These are phyloP conservation scores for Drosophila chauvacae DNA, from an alignment of 1,140 invertebrate genomes.

Conservation along the genomic window DNA sequence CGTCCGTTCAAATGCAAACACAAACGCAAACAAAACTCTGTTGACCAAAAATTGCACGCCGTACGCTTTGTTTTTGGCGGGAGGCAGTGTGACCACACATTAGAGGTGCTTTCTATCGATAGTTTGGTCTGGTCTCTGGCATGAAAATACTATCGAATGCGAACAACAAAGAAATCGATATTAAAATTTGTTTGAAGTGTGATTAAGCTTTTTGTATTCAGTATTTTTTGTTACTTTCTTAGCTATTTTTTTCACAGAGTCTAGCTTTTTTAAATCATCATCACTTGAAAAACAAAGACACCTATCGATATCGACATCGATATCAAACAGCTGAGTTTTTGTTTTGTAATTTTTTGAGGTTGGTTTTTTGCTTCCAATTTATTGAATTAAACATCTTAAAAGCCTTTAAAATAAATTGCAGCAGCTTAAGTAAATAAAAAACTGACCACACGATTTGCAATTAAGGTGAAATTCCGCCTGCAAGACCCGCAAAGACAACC, in stretches of 20 bases:
- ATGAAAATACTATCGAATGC: too few relatives aligned
- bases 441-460: not conserved
- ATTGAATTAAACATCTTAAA: conserved; percentile 3
- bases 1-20: conserved; percentile 17
- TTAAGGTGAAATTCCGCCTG: not conserved
- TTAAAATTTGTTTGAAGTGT: too few relatives aligned
- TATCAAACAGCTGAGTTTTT: conserved; percentile 29
- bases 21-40: conserved; percentile 36
- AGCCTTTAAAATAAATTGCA: not conserved
- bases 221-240: too few relatives aligned
- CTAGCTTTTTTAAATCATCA: too few relatives aligned
- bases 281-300: too few relatives aligned
- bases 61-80: conserved; percentile 55
- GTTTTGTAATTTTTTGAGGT: conserved; percentile 56
- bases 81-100: conserved; percentile 24
- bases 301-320: not conserved
- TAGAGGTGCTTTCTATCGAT: too few relatives aligned
- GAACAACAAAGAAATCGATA: too few relatives aligned
- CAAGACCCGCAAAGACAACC: not conserved
- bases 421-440: not conserved
- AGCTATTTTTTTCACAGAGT: too few relatives aligned
- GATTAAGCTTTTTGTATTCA: too few relatives aligned
- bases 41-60: conserved; percentile 38
- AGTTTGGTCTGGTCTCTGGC: too few relatives aligned
- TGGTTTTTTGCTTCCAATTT: conserved; percentile 21